These are phyloP conservation scores for Morpho helenor DNA, from an alignment of 2,888 invertebrate genomes.

Conservation along the genomic window DNA sequence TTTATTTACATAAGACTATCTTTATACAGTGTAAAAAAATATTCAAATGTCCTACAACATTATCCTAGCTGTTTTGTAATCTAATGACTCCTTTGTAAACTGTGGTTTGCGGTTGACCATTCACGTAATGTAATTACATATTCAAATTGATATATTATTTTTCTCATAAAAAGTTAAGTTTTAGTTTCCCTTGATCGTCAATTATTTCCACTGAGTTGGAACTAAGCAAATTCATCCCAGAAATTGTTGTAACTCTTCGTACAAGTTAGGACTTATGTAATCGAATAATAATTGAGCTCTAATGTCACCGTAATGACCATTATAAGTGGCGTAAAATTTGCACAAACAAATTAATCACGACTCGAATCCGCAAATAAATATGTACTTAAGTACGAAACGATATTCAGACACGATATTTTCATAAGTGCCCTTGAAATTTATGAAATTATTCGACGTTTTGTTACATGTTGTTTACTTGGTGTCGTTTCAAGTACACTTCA, in stretches of 20 bases:
- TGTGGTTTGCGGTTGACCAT: conserved; percentile 20
- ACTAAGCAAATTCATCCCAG: too few relatives aligned
- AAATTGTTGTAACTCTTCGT: too few relatives aligned
- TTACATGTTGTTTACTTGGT: background rate
- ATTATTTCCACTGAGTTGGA: too few relatives aligned
- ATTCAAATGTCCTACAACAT: background rate
- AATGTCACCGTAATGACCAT: background rate
- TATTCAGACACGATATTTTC: background rate
- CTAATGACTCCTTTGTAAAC: conserved; percentile 6
- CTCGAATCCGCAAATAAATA: background rate
- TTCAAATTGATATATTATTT: too few relatives aligned
- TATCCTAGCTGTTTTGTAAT: conserved; percentile 13
- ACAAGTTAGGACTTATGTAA: too few relatives aligned
- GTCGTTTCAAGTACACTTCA: background rate
- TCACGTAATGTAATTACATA: conserved; percentile 12
- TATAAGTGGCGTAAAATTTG: background rate
- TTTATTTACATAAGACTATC: background rate
- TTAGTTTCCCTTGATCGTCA: too few relatives aligned
- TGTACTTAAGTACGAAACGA: background rate
- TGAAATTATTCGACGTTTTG: conserved; percentile 1
- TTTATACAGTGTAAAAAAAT: too few relatives aligned
- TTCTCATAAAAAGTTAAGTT: too few relatives aligned
- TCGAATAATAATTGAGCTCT: too few relatives aligned
- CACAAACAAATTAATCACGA: conserved; percentile 3
- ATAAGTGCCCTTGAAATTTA: conserved; percentile 1